These are phyloP conservation scores for Heteromyza rotundicornis DNA, from an alignment of 2,888 invertebrate genomes.

Conservation along the genomic window DNA sequence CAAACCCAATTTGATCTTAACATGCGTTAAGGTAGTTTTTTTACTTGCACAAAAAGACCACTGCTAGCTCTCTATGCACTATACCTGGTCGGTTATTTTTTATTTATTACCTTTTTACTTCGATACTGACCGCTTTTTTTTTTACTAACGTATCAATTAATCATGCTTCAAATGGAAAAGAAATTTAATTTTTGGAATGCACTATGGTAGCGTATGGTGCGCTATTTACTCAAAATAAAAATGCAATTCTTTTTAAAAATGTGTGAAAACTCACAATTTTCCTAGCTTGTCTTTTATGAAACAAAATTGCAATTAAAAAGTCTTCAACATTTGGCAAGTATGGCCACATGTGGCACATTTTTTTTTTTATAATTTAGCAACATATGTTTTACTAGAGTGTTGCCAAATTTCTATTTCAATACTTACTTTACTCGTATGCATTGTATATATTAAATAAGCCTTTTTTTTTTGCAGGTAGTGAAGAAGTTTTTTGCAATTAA, in stretches of 20 bases:
- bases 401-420: no score
- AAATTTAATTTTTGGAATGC: no score
- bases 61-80: no score
- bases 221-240: not conserved
- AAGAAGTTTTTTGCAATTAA: no score
- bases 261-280: no score
- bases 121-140: not conserved
- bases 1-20: not conserved
- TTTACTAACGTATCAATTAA: slow-evolving; percentile 27
- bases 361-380: no score
- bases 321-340: not conserved
- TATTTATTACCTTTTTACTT: not conserved
- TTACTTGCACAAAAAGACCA: no score
- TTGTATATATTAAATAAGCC: no score
- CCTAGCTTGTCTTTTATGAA: not conserved
- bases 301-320: slow-evolving; percentile 7
- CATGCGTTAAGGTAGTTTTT: no score
- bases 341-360: not conserved
- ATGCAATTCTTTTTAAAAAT: not conserved
- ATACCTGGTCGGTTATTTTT: not conserved
- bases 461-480: no score
- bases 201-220: not conserved
- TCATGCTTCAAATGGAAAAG: slow-evolving; percentile 38
- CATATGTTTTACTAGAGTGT: not conserved
- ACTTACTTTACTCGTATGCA: no score